Evolutionary conservation across 2,888 invertebrate genomes (phyloP).

Genomic region (Parnassius orleans): DNA sequence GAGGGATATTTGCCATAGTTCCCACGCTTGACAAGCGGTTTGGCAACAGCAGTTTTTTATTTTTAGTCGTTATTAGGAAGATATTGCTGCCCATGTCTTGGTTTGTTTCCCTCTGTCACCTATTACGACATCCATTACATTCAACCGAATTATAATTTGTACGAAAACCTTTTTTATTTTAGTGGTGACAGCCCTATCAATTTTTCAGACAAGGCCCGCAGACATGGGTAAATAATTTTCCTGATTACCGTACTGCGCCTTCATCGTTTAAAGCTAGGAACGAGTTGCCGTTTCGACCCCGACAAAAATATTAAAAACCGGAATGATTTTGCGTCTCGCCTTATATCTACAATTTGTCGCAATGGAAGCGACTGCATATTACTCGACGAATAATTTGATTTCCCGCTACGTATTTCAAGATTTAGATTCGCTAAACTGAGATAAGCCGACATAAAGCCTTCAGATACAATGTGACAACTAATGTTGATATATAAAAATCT

Average conservation of each 20-base stretch:
- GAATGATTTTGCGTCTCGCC: slow-evolving; percentile 35
- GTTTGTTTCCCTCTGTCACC: too few species aligned
- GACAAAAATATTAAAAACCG: slow-evolving; percentile 70
- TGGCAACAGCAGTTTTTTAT: too few species aligned
- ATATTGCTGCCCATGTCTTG: too few species aligned
- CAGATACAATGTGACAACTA: slow-evolving; percentile 5
- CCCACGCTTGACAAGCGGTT: too few species aligned
- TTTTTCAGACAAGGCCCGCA: slow-evolving; percentile 56
- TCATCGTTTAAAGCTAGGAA: slow-evolving; percentile 51
- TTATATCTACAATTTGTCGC: slow-evolving; percentile 36
- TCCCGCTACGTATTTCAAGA: slow-evolving; percentile 55
- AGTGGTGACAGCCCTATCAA: slow-evolving; percentile 47
- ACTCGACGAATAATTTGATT: slow-evolving; percentile 63
- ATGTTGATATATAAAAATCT: slow-evolving; percentile 9
- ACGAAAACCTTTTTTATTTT: not conserved
- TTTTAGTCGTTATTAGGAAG: too few species aligned
- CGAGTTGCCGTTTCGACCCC: slow-evolving; percentile 47
- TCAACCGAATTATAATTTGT: too few species aligned
- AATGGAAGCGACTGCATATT: slow-evolving; percentile 50
- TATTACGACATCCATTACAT: too few species aligned
- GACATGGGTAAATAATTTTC: slow-evolving; percentile 80
- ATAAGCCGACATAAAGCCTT: slow-evolving; percentile 23
- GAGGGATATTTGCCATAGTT: too few species aligned
- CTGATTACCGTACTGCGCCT: slow-evolving; percentile 73
- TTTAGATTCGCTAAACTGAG: slow-evolving; percentile 43